Base-by-base conservation (phyloP, 1,140 invertebrate species). In the Drosophila tani region DNA sequence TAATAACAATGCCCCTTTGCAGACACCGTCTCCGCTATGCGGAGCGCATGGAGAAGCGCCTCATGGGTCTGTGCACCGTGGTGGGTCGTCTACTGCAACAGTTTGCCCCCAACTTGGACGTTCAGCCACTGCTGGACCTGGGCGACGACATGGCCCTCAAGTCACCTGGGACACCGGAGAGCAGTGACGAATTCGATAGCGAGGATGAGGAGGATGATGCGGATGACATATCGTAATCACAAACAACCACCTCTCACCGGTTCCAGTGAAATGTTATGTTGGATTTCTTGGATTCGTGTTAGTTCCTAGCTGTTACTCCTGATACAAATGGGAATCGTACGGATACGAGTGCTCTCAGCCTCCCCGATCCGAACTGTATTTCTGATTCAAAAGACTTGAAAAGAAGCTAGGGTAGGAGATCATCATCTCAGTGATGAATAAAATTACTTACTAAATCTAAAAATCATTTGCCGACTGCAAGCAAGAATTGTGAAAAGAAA, bases 11-110 rank as follows among this genome's bases (percentile, higher is more conserved):
- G 38, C 5, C 55, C 5, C 38, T 29, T 43, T 75, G 35, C 57
- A 82, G 85, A 14, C 91, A 92, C 53, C 86, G 91, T 9, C 75
- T 91, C 6, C 80, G 64, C 43, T 92, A 75, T 38, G 84, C 91
- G 56, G 76, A 80, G 45, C 82, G 91, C 27, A 76, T 87, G 73
- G 91, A 92, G 59, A 57, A 70, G 50, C 91, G 88, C 8, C 65
- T 92, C 0, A 82, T 77, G 49, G 75, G 66, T 7, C 21, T 92
- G 15, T 79, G 86, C 27, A 76, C 74, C 0, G 84, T 91, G 7
- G 75, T 85, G n/a, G 82, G 85, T 0, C 74, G 76, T n/a, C 38
- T 92, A 0, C n/a, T 92, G n/a, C 75, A 78, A 38, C 66, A 77
- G 2, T 43, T 91, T 38, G 75, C 73, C 14, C 82, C 87, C 5